Evolutionary conservation across 2,113 vertebrate genomes (phyloP), one percentile per base, ranked within the genome.

Genomic region (Cathartes aura): DNA sequence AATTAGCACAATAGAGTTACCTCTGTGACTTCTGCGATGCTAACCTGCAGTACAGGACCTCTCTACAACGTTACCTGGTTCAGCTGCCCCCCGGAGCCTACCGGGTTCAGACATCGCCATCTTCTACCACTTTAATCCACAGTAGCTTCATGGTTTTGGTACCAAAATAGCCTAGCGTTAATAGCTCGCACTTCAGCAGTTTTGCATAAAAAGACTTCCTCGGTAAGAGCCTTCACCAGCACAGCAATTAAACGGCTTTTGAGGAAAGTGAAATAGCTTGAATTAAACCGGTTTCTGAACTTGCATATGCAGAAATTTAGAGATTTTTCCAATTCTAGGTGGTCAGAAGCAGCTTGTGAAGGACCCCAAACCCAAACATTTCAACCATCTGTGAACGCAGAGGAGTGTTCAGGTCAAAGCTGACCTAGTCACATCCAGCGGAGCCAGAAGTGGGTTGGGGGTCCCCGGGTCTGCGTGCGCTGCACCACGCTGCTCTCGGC

Each of bases 61-160:
- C 78, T 38, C 40, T 2, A 1, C 26, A 12, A 2, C 4, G 1
- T 6, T 12, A 34, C 8, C 14, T 21, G n/a, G 13, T 16, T 34
- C 45, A 34, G 36, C 29, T 18, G 23, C 52, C 17, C 22, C 18
- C 11, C 5, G 0, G 15, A 38, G 53, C 38, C 32, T 9, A 16
- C n/a, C n/a, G 26, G 42, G 5, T 27, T 62, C 34, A 8, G n/a
- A 20, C 11, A 4, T 3, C 11, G 15, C 42, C 14, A 2, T 38
- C 56, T 47, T 26, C 71, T 4, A 9, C 42, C 15, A 3, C 56
- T 43, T 42, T 5, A 36, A n/a, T 32, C 63, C 55, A 9, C 42
- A 9, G n/a, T 1, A n/a, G 36, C 67, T n/a, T 2, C 1, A 11
- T 24, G n/a, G 3, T 10, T 81, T 63, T 9, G n/a, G 50, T 48